phyloP scores from a whole-genome alignment of 2,113 vertebrate species.

The Pachycephala philippinensis region DNA sequence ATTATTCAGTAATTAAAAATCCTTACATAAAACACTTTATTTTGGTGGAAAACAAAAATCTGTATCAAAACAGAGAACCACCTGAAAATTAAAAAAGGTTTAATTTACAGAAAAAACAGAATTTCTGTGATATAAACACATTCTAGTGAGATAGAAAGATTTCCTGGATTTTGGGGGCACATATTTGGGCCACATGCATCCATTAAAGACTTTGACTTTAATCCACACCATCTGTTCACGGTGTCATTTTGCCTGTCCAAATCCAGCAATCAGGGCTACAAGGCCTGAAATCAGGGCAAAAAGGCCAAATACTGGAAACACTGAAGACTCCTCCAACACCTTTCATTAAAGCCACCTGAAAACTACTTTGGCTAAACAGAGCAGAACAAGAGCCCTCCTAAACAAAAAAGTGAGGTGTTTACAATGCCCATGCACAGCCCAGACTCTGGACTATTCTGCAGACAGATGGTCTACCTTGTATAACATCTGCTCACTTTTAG shows the following conservation, averaged over 20 bases:
- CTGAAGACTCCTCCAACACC: not conserved
- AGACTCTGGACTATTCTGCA: not conserved
- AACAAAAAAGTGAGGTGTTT: not conserved
- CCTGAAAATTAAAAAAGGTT: not conserved
- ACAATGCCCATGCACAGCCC: not conserved
- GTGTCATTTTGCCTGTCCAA: not conserved
- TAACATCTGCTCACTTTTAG: not conserved
- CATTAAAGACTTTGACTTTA: not conserved
- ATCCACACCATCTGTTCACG: not conserved
- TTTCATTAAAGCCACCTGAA: not conserved
- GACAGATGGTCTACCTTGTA: not conserved
- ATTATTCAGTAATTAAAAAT: not conserved
- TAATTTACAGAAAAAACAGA: not conserved
- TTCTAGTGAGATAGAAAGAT: not conserved
- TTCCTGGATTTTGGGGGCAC: not conserved
- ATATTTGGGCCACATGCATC: not conserved
- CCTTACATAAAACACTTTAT: not conserved
- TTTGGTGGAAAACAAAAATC: not conserved
- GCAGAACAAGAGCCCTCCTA: not conserved
- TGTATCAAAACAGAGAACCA: not conserved
- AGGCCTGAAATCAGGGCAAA: not conserved
- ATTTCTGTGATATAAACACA: not conserved
- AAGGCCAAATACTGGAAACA: not conserved
- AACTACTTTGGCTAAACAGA: not conserved
- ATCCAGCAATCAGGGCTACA: not conserved